A percentile compares a stretch with the other conserved stretches of the same genome.
Evolutionary conservation across 2,888 invertebrate species (phyloP).

Genomic region (Eumerus sabulonum): DNA sequence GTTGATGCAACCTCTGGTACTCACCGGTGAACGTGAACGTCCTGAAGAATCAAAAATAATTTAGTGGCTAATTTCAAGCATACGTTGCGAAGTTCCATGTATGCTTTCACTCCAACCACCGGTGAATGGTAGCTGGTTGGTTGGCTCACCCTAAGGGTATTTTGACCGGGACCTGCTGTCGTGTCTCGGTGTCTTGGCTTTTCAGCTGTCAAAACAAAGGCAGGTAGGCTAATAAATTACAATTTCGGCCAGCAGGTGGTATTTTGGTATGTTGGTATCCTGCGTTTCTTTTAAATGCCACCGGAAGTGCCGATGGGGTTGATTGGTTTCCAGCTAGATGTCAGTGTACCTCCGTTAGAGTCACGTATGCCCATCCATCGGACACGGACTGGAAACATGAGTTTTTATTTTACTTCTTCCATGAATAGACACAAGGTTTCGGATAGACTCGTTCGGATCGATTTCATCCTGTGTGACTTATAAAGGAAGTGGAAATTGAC

Average conservation of each 20-base stretch:
- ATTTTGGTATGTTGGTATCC: conserved; percentile 12
- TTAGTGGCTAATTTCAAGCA: conserved; percentile 58
- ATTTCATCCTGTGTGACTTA: conserved; percentile 34
- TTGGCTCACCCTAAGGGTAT: conserved; percentile 1
- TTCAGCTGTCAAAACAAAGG: conserved; percentile 24
- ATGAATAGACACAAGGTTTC: not conserved
- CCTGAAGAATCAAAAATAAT: conserved; percentile 50
- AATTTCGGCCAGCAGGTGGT: conserved; percentile 42
- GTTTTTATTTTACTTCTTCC: conserved; percentile 8
- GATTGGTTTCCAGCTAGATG: not conserved
- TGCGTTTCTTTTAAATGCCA: not conserved
- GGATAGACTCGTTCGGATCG: conserved; percentile 22
- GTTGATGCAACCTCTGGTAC: not conserved
- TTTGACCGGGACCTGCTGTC: not conserved
- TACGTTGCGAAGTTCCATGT: conserved; percentile 29
- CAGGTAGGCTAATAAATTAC: conserved; percentile 59
- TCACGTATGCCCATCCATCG: conserved; percentile 57
- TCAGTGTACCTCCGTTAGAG: conserved; percentile 16
- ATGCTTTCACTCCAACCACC: conserved; percentile 31
- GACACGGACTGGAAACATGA: conserved; percentile 50
- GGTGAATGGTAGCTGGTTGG: conserved; percentile 44
- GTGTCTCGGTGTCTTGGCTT: too few species aligned
- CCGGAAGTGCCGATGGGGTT: not conserved
- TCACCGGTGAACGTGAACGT: conserved; percentile 27
- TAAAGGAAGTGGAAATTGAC: conserved; percentile 28